These are phyloP conservation scores for Meloidogyne floridensis DNA, from an alignment of 1,140 invertebrate genomes.

Conservation along the genomic window DNA sequence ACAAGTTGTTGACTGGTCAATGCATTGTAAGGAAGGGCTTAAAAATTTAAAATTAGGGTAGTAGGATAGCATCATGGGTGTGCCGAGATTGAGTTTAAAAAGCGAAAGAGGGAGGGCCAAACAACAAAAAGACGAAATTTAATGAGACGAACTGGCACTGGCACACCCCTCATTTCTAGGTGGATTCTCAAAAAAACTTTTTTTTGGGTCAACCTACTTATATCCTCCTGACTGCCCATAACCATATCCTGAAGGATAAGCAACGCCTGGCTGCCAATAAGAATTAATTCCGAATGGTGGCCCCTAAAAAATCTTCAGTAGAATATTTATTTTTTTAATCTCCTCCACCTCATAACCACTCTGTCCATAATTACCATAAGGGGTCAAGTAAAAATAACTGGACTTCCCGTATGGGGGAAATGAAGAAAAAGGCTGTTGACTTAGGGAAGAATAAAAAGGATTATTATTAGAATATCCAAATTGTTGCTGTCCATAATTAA, in stretches of 20 bases:
- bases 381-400: slow-evolving; percentile 12
- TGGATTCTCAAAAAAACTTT: background rate
- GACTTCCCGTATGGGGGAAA: background rate
- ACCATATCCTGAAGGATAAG: slow-evolving; percentile 32
- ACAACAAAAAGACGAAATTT: background rate
- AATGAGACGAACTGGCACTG: background rate
- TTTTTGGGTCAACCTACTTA: background rate
- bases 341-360: slow-evolving; percentile 26
- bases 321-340: background rate
- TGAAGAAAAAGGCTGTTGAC: background rate
- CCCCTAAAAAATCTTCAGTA: slow-evolving; percentile 15
- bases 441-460: background rate
- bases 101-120: background rate
- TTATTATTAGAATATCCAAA: background rate
- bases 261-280: slow-evolving; percentile 39
- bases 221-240: slow-evolving; percentile 16
- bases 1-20: slow-evolving; percentile 25
- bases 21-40: slow-evolving; percentile 7
- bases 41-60: background rate
- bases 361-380: slow-evolving; percentile 25
- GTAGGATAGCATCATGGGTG: background rate
- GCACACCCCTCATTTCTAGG: background rate
- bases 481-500: background rate
- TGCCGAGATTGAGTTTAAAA: too few relatives aligned
- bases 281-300: slow-evolving; percentile 27